Evolutionary conservation across 2,888 invertebrate genomes (phyloP).

Genomic region (Lasioglossum lativentre): DNA sequence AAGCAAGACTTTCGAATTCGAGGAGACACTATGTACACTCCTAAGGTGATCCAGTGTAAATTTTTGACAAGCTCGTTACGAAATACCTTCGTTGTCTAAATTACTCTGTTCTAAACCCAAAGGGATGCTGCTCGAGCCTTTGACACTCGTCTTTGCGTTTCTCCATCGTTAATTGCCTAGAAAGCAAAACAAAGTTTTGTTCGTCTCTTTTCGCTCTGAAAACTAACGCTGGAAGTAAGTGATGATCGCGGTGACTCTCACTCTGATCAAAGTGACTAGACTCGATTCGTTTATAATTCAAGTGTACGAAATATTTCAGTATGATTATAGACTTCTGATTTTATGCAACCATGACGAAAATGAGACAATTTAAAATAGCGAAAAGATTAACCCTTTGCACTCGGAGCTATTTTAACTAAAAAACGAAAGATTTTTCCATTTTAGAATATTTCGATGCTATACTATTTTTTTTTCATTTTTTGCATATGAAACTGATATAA

Average conservation of each 20-base stretch:
- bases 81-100: not conserved
- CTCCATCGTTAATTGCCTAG: not conserved
- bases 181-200: not conserved
- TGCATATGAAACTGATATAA: no score
- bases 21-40: not conserved
- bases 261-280: not conserved
- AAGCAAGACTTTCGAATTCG: not conserved
- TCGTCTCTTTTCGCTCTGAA: not conserved
- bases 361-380: no score
- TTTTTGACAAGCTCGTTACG: not conserved
- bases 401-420: no score
- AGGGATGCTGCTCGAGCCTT: not conserved
- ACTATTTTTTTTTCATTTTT: no score
- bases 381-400: no score
- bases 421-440: no score
- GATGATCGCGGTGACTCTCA: not conserved
- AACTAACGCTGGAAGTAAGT: not conserved
- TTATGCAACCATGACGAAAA: no score
- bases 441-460: no score
- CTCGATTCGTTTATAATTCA: not conserved
- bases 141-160: not conserved
- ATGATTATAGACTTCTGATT: no score
- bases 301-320: no score
- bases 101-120: not conserved
- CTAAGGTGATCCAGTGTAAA: not conserved